Base-by-base conservation (phyloP, 2,888 invertebrate genomes). In the Pteria penguin region DNA sequence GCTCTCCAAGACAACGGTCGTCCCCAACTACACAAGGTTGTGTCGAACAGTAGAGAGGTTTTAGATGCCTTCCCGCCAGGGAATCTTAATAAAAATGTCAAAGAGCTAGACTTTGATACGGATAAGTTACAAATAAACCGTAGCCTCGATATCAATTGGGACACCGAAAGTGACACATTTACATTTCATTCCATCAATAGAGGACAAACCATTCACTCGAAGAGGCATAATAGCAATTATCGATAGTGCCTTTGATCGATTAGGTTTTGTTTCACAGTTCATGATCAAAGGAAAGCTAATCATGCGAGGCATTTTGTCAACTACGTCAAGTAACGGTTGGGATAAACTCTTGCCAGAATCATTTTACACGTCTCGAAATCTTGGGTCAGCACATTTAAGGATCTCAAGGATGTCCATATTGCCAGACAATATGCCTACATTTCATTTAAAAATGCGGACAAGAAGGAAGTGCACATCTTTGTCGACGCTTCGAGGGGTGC, bases 401-500 rank as follows among this genome's bases (percentile, higher is more conserved):
- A 45, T 18, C 45, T 45, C 18, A 14, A 63, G 32, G n/a, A 63
- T 11, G 24, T 31, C 5, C 36, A 22, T 5, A 32, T 63, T 11
- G 27, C 31, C 63, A 63, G 63, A 63, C 63, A 63, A 29, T 63
- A 33, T 31, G 54, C 32, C 29, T 4, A 57, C 11, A 14, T 11
- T 8, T 62, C 67, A n/a, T 54, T 27, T 18, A 18, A 45, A 18
- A 45, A 45, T 18, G 29, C 45, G 27, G n/a, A 22, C 0, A n/a
- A 55, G n/a, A 31, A 57, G 8, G 70, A 73, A 26, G 18, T 85
- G 14, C 76, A 72, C 24, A 24, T 81, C 11, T 84, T 78, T 60
- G 72, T 74, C 0, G 85, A 85, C 71, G 84, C 84, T 2, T 83
- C 84, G 22, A 79, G 77, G 65, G 72, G 71, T 45, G 84, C 82